Base-by-base conservation (phyloP, 2,113 vertebrate genomes). In the Hemibagrus wyckioides region DNA sequence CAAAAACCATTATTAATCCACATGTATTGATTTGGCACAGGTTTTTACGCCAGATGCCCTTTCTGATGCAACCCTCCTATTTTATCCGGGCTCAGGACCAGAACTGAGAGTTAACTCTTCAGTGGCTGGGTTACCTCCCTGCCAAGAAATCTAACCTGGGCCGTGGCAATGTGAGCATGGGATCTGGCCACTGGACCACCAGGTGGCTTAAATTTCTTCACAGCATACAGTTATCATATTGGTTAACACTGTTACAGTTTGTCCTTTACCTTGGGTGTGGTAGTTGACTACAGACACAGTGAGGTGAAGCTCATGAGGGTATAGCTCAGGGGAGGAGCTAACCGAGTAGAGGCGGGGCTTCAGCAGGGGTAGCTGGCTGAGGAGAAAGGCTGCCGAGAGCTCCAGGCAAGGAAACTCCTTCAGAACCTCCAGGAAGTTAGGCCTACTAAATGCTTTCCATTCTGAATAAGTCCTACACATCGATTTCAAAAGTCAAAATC, bases 311-410 rank as follows among this genome's bases (percentile, higher is more conserved):
- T 97, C 95, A 0, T 85, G 56, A 57, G 96, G 94, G 1, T 91
- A 91, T 91, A 91, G 59, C 75, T 96, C 95, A 56, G 81, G 91
- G 57, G 94, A 97, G 80, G 96, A 97, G 80, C 97, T 97, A 89
- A 97, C 91, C 52, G 97, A 97, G 80, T 97, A 97, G 91, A 96
- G 96, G 33, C 96, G 92, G 82, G 96, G 95, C 61, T 96, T 97
- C 88, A 97, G 93, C 3, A 93, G 0, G 0, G 96, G 96, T 65
- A 97, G 93, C 94, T 97, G 96, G 1, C 95, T 94, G 39, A 97
- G 91, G 33, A 97, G 79, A 91, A 97, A 97, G 52, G 92, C 83
- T 25, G 94, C 88, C 0, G 95, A 89, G 44, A 96, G 80, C 56
- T 92, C 87, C 85, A 96, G 85, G 9, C 96, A 97, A 0, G 95